Conservation (phyloP, 2,888 invertebrate genomes). For the Apomyelois bistriatella region DNA sequence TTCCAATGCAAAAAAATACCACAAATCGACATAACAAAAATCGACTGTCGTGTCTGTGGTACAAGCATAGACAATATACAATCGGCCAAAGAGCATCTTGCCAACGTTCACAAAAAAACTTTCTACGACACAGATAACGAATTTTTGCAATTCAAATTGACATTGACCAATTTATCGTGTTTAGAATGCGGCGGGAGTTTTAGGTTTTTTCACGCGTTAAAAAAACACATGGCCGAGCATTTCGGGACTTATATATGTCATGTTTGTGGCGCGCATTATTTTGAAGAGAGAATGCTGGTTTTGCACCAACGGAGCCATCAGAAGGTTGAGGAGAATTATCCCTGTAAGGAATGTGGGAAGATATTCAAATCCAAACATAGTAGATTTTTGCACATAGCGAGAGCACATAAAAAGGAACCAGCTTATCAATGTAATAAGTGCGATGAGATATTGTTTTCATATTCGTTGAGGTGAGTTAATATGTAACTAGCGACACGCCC, state of each 20-base stretch:
- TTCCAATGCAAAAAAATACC: constrained; percentile 57
- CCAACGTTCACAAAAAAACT: constrained; percentile 36
- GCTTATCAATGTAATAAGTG: constrained; percentile 67
- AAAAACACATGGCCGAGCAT: constrained; percentile 65
- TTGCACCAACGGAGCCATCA: constrained; percentile 15
- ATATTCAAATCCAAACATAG: constrained; percentile 63
- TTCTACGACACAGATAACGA: constrained; percentile 52
- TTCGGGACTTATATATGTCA: constrained; percentile 65
- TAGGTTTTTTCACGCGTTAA: constrained; percentile 59
- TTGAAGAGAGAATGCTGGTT: constrained; percentile 63
- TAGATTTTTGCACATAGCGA: constrained; percentile 55
- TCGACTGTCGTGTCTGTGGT: constrained; percentile 60
- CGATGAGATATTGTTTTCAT: constrained; percentile 57
- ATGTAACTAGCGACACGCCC: too few relatives aligned
- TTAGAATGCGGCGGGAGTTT: constrained; percentile 57
- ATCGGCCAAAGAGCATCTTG: constrained; percentile 48
- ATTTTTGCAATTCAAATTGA: constrained; percentile 57
- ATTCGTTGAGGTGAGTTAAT: constrained; percentile 38
- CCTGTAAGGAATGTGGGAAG: constrained; percentile 73
- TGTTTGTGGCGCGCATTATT: constrained; percentile 66
- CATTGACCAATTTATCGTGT: constrained; percentile 51
- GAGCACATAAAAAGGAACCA: constrained; percentile 63
- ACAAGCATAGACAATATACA: constrained; percentile 56
- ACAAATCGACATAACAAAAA: constrained; percentile 64
- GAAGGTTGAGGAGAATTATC: constrained; percentile 65